Percentiles rank a stretch among this genome's conserved stretches.
Conservation (phyloP, 2,113 vertebrate genomes). For the Nematolebias whitei region DNA sequence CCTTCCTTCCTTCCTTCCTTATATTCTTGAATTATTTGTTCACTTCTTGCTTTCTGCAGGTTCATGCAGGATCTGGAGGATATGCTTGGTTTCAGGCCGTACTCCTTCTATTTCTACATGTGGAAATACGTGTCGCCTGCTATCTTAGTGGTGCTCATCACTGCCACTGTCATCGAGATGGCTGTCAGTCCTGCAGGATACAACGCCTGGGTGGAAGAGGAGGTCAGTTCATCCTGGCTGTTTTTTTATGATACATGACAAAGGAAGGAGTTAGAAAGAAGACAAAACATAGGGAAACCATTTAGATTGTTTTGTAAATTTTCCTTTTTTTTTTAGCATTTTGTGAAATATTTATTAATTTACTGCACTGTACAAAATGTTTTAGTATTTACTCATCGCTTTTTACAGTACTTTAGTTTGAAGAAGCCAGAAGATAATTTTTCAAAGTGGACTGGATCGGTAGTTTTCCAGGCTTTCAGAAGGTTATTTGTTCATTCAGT, state of each 20-base stretch:
- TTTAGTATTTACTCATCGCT: no score
- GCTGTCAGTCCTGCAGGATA: slow-evolving; percentile 92
- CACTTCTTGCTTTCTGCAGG: slow-evolving; percentile 66
- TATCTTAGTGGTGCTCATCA: slow-evolving; percentile 88
- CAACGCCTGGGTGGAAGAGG: slow-evolving; percentile 92
- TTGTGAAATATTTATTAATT: no score
- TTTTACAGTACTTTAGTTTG: no score
- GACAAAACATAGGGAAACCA: not conserved
- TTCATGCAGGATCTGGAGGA: slow-evolving; percentile 99
- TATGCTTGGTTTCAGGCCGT: slow-evolving; percentile 96
- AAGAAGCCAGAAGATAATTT: no score
- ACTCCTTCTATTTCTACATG: slow-evolving; percentile 92
- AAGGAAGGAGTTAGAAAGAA: not conserved
- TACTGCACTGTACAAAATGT: no score
- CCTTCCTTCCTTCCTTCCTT: not conserved
- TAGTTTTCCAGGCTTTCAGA: no score
- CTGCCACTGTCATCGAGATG: slow-evolving; percentile 91
- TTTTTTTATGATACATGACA: not conserved
- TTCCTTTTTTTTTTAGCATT: no score
- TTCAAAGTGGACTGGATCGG: no score
- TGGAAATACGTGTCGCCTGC: slow-evolving; percentile 96
- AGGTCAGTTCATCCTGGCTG: slow-evolving; percentile 79
- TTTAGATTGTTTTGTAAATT: no score
- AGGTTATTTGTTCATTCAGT: no score
- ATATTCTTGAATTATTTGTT: not conserved